phyloP scores from a whole-genome alignment of 2,113 vertebrate genomes.

The Rutilus rutilus region DNA sequence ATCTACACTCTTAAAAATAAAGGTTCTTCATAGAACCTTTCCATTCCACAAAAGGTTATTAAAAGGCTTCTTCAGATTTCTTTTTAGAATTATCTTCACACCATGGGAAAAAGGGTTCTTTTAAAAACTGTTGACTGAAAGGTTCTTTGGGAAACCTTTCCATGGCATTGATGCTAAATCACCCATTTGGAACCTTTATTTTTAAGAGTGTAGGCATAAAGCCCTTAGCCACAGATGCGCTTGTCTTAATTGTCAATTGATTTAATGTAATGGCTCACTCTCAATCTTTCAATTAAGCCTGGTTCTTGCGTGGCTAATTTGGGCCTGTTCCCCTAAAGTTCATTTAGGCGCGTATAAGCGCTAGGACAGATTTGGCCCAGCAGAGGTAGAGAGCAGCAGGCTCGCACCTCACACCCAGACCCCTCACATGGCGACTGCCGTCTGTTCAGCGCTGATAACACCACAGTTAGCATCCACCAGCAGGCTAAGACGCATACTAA shows the following conservation, averaged over 20 bases:
- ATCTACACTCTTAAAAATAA: no score
- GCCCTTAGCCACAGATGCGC: slow-evolving; percentile 63
- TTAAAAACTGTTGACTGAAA: no score
- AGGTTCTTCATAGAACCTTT: no score
- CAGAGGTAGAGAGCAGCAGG: slow-evolving; percentile 53
- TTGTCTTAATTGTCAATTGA: slow-evolving; percentile 66
- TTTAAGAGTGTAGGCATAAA: slow-evolving; percentile 1
- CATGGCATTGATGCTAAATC: no score
- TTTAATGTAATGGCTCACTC: slow-evolving; percentile 59
- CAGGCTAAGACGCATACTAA: slow-evolving; percentile 64
- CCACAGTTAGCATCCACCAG: slow-evolving; percentile 57
- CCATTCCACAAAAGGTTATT: no score
- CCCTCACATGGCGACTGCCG: slow-evolving; percentile 65
- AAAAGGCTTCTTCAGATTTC: no score
- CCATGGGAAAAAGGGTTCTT: no score
- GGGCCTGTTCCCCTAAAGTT: slow-evolving; percentile 46
- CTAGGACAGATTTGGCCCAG: slow-evolving; percentile 49
- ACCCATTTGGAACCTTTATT: no score
- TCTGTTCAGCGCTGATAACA: slow-evolving; percentile 75
- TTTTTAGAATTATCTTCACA: no score
- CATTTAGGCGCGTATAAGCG: slow-evolving; percentile 46
- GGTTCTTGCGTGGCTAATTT: slow-evolving; percentile 63
- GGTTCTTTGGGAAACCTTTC: no score
- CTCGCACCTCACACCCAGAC: slow-evolving; percentile 58
- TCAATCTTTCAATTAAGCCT: slow-evolving; percentile 58